phyloP scores from a whole-genome alignment of 2,888 invertebrate genomes.

The Yponomeuta sedellus region DNA sequence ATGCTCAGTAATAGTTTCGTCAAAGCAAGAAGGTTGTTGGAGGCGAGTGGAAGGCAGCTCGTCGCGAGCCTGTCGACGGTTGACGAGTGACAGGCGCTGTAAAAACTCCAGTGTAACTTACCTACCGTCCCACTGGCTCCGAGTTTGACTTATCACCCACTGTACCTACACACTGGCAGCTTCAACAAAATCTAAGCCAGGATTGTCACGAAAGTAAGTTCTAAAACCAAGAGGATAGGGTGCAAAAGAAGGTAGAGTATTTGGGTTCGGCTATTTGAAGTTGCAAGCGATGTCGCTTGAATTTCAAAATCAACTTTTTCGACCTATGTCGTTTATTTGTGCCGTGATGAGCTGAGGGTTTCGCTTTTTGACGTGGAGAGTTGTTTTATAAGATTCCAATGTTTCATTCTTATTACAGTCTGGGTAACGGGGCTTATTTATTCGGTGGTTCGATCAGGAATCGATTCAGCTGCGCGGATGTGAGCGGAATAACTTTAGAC shows the following conservation, averaged over 20 bases:
- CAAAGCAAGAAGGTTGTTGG: slow-evolving; percentile 53
- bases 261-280: slow-evolving; percentile 15
- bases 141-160: slow-evolving; percentile 58
- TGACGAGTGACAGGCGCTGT: slow-evolving; percentile 70
- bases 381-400: slow-evolving; percentile 17
- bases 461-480: neutral
- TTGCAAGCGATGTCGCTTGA: slow-evolving; percentile 13
- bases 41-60: slow-evolving; percentile 69
- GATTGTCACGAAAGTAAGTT: neutral
- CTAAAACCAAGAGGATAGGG: neutral
- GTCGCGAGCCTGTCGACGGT: slow-evolving; percentile 67
- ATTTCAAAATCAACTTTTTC: slow-evolving; percentile 23
- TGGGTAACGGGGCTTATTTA: neutral
- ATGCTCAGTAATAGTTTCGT: neutral
- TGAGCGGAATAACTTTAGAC: slow-evolving; percentile 1
- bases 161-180: slow-evolving; percentile 11
- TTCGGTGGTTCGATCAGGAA: slow-evolving; percentile 8
- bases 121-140: slow-evolving; percentile 41
- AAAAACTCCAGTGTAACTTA: slow-evolving; percentile 67
- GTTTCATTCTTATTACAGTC: slow-evolving; percentile 16
- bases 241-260: neutral
- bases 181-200: slow-evolving; percentile 2
- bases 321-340: slow-evolving; percentile 19
- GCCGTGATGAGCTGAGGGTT: slow-evolving; percentile 13
- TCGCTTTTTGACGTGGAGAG: slow-evolving; percentile 14